A percentile compares a stretch with the other conserved stretches of the same genome.
Conservation (phyloP, 2,113 vertebrate genomes). For the Platysteira castanea region DNA sequence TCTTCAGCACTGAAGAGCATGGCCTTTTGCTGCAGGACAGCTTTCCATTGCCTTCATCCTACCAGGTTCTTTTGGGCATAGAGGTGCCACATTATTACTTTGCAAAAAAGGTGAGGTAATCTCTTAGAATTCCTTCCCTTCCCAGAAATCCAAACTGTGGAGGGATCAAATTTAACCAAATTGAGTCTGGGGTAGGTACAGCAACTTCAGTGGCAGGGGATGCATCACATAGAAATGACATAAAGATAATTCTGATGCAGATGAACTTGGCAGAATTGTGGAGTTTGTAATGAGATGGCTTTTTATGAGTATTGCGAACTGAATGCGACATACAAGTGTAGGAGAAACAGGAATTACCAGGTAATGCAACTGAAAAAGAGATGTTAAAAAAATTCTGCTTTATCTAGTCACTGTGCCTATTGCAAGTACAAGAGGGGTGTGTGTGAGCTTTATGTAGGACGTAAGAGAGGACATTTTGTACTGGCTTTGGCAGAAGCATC, state of each 20-base stretch:
- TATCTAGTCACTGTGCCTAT: not conserved
- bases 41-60: conserved; percentile 76
- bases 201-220: not conserved
- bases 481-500: not conserved
- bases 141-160: not conserved
- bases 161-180: not conserved
- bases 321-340: accelerated
- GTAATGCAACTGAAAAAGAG: not conserved
- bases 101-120: conserved; percentile 83
- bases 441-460: not conserved
- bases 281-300: not conserved
- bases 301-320: not conserved
- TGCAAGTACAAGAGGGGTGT: not conserved
- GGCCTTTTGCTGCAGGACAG: conserved; percentile 89
- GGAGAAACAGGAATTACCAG: not conserved
- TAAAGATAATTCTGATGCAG: not conserved
- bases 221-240: not conserved
- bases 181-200: not conserved
- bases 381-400: not conserved
- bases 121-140: not conserved
- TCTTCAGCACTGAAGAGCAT: conserved; percentile 91
- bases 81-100: conserved; percentile 93
- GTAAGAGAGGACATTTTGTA: not conserved
- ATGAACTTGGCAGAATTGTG: not conserved
- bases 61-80: conserved; percentile 84